Evolutionary conservation across 2,888 invertebrate species (phyloP), one percentile per base, ranked within the genome.

Genomic region (Gordius sp.): DNA sequence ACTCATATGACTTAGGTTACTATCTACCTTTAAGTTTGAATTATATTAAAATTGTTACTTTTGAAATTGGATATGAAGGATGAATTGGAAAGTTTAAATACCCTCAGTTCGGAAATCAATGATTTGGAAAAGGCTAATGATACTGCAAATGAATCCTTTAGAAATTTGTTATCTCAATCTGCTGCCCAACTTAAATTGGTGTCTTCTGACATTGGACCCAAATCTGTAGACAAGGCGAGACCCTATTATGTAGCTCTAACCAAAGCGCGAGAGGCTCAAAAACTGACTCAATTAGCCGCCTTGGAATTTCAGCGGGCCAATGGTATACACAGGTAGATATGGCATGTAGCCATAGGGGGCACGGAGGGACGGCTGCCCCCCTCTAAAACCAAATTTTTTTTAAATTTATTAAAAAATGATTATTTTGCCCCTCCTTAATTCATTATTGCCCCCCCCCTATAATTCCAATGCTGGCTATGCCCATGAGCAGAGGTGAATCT

Each of bases 251-350:
- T 8, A 8, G 55, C 55, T 27, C 27, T 54, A 8, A 4, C 24
- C 24, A 28, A 27, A 27, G 25, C 55, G 13, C 26, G 13, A 4
- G 55, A 27, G 23, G 26, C 27, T 4, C 55, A 54, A 23, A 4
- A 27, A 26, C 27, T 8, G 4, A 54, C 55, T 8, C 55, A 54
- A 28, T 20, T 27, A 27, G 55, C 55, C 23, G 55, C 55, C 13
- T 8, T 54, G 8, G 55, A 54, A 27, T 54, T 54, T 27, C 55
- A 54, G 27, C 4, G 28, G 55, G 55, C 55, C 8, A 54, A 27
- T 47, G 47, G 47, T 4, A 47, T 47, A 18, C 47, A 47, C 47
- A 33, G n/a, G n/a, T n/a, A n/a, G n/a, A n/a, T n/a, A n/a, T n/a
- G n/a, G n/a, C n/a, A n/a, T n/a, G n/a, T n/a, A n/a, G n/a, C n/a